Evolutionary conservation across 64 coral and sea anemone species (phyloP).

Genomic region (Actinia equina): DNA sequence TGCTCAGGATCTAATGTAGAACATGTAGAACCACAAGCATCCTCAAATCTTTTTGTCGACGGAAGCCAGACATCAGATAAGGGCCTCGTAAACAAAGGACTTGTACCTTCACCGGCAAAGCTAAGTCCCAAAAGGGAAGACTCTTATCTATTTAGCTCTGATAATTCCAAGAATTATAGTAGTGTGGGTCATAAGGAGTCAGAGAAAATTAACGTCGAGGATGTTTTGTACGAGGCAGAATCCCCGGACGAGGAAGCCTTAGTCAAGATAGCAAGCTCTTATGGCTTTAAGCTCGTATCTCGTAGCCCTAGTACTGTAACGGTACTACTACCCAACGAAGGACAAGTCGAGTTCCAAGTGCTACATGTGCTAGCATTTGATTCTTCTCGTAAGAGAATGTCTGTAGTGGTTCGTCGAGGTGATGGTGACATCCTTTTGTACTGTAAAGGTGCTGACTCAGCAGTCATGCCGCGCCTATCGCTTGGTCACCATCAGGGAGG

Average conservation of each 20-base stretch:
- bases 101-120: neutral
- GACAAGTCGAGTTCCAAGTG: conserved; percentile 65
- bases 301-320: conserved; percentile 86
- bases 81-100: neutral
- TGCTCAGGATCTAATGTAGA: neutral
- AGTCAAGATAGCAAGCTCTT: conserved; percentile 76
- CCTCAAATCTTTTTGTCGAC: neutral
- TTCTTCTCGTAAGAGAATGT: conserved; percentile 97
- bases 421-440: conserved; percentile 76
- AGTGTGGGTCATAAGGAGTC: neutral
- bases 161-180: neutral
- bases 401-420: conserved; percentile 80
- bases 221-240: conserved; percentile 84
- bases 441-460: conserved; percentile 96
- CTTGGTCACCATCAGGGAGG: conserved; percentile 10
- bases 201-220: neutral
- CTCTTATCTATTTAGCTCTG: neutral
- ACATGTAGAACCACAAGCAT: neutral
- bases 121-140: neutral
- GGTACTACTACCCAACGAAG: conserved; percentile 74
- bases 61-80: neutral
- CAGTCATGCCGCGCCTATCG: conserved; percentile 72
- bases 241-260: conserved; percentile 95
- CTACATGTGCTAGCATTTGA: conserved; percentile 92
- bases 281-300: conserved; percentile 85